These are phyloP conservation scores for Thelaira solivaga DNA, from an alignment of 2,888 invertebrate genomes.

Conservation along the genomic window DNA sequence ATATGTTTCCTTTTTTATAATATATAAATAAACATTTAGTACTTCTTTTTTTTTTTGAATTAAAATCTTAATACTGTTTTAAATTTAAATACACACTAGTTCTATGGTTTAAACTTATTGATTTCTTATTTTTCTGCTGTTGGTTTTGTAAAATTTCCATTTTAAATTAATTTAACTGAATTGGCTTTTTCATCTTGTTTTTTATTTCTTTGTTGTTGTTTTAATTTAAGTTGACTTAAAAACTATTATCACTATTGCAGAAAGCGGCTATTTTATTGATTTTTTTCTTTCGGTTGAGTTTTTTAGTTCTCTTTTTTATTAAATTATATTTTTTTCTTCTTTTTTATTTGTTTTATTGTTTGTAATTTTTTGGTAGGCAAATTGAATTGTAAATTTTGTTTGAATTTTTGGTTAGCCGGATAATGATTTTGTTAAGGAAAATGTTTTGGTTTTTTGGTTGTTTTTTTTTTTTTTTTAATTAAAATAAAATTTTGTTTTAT, in stretches of 20 bases:
- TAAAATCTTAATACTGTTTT: slow-evolving; percentile 59
- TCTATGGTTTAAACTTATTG: slow-evolving; percentile 30
- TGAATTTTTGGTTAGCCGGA: slow-evolving; percentile 53
- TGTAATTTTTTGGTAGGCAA: slow-evolving; percentile 58
- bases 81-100: slow-evolving; percentile 47
- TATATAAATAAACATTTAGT: slow-evolving; percentile 54
- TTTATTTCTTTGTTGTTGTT: slow-evolving; percentile 37
- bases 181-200: slow-evolving; percentile 53
- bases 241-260: slow-evolving; percentile 78
- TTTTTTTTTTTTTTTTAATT: slow-evolving; percentile 18
- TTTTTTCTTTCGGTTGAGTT: slow-evolving; percentile 65
- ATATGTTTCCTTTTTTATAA: neutral
- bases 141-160: slow-evolving; percentile 45
- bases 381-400: slow-evolving; percentile 58
- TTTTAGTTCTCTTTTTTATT: slow-evolving; percentile 56
- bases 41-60: slow-evolving; percentile 37
- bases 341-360: slow-evolving; percentile 58
- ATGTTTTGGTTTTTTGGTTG: neutral
- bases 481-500: slow-evolving; percentile 54
- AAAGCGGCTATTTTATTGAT: slow-evolving; percentile 67
- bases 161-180: slow-evolving; percentile 61
- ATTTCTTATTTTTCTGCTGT: slow-evolving; percentile 25
- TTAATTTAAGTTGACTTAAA: slow-evolving; percentile 70
- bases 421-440: slow-evolving; percentile 30
- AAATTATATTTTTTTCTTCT: slow-evolving; percentile 49